A percentile compares a stretch with the other conserved stretches of the same genome.
Conservation (phyloP, 1,140 invertebrate genomes). For the Drosophila sproati region DNA sequence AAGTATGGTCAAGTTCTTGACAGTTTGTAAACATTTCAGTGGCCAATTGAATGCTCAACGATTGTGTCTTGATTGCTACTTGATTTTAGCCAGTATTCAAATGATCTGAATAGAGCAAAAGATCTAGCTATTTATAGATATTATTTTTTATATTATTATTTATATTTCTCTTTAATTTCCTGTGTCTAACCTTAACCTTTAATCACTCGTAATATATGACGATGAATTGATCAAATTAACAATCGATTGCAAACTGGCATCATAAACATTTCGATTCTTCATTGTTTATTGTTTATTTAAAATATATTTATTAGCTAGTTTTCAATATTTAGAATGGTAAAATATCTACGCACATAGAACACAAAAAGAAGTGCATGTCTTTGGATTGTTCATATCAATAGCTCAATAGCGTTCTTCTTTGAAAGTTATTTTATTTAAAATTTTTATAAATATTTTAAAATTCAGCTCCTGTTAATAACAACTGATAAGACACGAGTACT, state of each 20-base stretch:
- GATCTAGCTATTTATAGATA: neutral
- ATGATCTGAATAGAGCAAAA: neutral
- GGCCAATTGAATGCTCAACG: conserved; percentile 56
- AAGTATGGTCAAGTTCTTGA: conserved; percentile 46
- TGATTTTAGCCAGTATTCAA: conserved; percentile 33
- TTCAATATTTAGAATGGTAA: neutral
- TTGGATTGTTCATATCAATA: too few relatives aligned
- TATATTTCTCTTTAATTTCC: neutral
- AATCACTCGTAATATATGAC: neutral
- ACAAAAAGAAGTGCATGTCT: too few relatives aligned
- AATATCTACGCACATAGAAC: too few relatives aligned
- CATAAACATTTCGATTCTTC: neutral
- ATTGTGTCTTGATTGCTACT: conserved; percentile 58
- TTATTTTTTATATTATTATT: neutral
- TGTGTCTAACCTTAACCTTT: neutral
- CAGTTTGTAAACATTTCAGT: conserved; percentile 57
- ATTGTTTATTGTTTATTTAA: too few relatives aligned
- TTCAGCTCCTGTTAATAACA: neutral
- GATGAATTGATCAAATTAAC: neutral
- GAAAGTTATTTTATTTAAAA: too few relatives aligned
- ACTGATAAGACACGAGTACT: neutral
- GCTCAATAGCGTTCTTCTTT: too few relatives aligned
- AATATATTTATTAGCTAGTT: neutral
- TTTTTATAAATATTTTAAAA: neutral
- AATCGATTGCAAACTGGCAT: neutral